Conservation (phyloP, 2,888 invertebrate species). For the Magallana nippona region DNA sequence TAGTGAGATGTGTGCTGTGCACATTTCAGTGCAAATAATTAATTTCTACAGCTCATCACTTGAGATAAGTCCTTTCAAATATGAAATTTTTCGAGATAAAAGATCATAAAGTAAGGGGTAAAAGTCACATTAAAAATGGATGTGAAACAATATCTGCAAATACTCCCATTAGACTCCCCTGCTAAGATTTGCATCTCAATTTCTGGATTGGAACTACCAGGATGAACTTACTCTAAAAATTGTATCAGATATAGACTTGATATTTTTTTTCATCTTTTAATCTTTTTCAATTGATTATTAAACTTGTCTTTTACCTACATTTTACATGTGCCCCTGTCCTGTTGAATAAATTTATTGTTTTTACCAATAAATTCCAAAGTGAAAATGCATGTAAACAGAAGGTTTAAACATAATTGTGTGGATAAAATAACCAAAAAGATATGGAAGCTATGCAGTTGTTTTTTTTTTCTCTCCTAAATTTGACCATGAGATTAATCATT, state of each 20-base stretch:
- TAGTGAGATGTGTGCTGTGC: background rate
- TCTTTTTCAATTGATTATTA: too few species aligned
- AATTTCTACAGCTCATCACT: background rate
- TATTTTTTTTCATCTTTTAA: too few species aligned
- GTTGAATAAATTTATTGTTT: too few species aligned
- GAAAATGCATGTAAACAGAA: too few species aligned
- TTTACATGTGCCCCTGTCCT: too few species aligned
- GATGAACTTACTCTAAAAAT: too few species aligned
- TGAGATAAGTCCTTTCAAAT: background rate
- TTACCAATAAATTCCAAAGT: too few species aligned
- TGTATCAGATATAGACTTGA: too few species aligned
- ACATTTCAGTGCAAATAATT: slow-evolving; percentile 2
- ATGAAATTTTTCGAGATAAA: background rate
- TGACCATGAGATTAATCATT: background rate
- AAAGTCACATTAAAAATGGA: background rate
- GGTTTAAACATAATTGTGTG: too few species aligned
- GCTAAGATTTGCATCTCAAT: background rate
- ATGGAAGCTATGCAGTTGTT: background rate
- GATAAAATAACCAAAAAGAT: too few species aligned
- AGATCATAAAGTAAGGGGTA: background rate
- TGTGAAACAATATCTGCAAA: slow-evolving; percentile 3
- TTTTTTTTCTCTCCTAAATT: background rate
- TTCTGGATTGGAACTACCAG: background rate
- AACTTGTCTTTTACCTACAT: too few species aligned
- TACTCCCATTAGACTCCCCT: background rate